Base-by-base conservation (phyloP, 1,140 invertebrate genomes). In the Galleria mellonella region DNA sequence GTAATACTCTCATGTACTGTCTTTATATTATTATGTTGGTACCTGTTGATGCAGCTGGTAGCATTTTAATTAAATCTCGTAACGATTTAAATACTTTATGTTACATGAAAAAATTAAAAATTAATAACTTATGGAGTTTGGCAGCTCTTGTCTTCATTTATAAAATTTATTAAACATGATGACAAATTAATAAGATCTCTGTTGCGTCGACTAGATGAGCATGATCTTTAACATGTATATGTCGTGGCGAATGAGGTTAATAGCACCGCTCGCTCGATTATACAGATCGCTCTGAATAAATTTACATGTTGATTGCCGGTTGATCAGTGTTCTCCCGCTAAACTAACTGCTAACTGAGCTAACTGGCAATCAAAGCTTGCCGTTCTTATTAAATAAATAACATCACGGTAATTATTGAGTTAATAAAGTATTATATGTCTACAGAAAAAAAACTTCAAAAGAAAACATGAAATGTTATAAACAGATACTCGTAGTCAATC, bases 211-310 rank as follows among this genome's bases (percentile, higher is more conserved):
- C 55, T 62, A 60, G 64, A 56, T 47, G 36, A 67, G 49, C 62
- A 70, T 65, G 59, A 62, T 66, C 63, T 72, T 62, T 61, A 70
- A 65, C 61, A 64, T 65, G 62, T 15, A 62, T 57, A 58, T 58
- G 63, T 69, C 57, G 62, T 61, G 53, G 59, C 57, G 65, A 77
- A 82, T 62, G 75, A 79, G 75, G 75, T 79, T 82, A 78, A 77
- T 77, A 75, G 69, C 70, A 60, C 62, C 66, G 58, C 69, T 52
- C 58, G 59, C 58, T 52, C 70, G 70, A 73, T 77, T 77, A 79
- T 67, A 72, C 69, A 60, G 70, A 79, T 78, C 67, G 76, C 62
- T 73, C 59, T 63, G 76, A 81, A 81, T 83, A 83, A 70, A 83
- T 83, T 83, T 75, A 77, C 79, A 83, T 83, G 61, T 68, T 79